These are phyloP conservation scores for Polydrusus tereticollis DNA, from an alignment of 2,888 invertebrate species.

Conservation along the genomic window DNA sequence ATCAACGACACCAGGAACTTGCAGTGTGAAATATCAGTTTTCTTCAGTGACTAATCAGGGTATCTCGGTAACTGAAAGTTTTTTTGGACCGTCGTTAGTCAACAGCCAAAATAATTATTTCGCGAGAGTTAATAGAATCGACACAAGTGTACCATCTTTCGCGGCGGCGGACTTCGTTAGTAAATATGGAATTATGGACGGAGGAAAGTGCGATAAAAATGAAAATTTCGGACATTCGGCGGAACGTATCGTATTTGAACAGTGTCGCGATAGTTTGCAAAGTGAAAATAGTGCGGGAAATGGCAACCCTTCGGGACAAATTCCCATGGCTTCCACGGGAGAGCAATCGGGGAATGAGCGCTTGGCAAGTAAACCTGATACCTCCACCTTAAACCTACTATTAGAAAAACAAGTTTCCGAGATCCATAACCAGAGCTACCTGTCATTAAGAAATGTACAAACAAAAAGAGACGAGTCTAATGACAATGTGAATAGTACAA, in stretches of 20 bases:
- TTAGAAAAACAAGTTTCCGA: too few relatives aligned
- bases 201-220: conserved; percentile 1
- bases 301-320: background rate
- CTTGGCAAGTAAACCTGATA: background rate
- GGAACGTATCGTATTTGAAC: background rate
- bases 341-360: background rate
- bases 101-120: conserved; percentile 1
- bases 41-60: conserved; percentile 13
- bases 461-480: background rate
- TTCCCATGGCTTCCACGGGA: background rate
- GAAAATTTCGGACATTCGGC: background rate
- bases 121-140: conserved; percentile 8
- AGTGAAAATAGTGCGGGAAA: background rate
- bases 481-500: too few relatives aligned
- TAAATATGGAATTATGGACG: conserved; percentile 41
- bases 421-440: conserved; percentile 13
- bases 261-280: background rate
- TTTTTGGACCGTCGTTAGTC: conserved; percentile 16
- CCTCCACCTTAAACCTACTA: too few relatives aligned
- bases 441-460: background rate
- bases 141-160: conserved; percentile 8
- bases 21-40: background rate
- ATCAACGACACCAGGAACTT: background rate
- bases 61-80: conserved; percentile 3
- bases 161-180: background rate